phyloP scores from a whole-genome alignment of 2,888 invertebrate species.

The Nectonema munidae region DNA sequence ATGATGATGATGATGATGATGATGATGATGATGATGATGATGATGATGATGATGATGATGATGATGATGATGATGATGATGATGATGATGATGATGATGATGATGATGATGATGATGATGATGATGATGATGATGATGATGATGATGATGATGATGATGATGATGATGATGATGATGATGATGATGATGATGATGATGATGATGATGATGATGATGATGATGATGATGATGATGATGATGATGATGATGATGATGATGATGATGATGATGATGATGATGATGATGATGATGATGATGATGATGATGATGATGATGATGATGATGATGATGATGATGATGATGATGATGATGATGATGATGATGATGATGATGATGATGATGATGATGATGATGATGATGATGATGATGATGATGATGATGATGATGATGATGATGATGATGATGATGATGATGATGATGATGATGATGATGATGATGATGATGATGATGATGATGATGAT shows the following conservation, averaged over 20 bases:
- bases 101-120: constrained; percentile 5
- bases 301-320: constrained; percentile 5
- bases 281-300: constrained; percentile 5
- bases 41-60: constrained; percentile 5
- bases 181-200: constrained; percentile 5
- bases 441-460: too few species aligned
- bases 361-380: constrained; percentile 5
- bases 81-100: constrained; percentile 5
- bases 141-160: constrained; percentile 5
- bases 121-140: constrained; percentile 5
- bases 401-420: too few species aligned
- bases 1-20: constrained; percentile 5
- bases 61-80: constrained; percentile 5
- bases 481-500: too few species aligned
- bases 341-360: constrained; percentile 5
- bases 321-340: constrained; percentile 5
- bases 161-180: constrained; percentile 5
- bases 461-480: too few species aligned
- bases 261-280: constrained; percentile 1
- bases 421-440: too few species aligned
- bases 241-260: constrained; percentile 5
- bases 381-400: constrained; percentile 1
- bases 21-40: constrained; percentile 5
- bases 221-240: constrained; percentile 5
- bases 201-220: constrained; percentile 5